Base-by-base conservation (phyloP, 2,113 vertebrate genomes). In the Synchiropus splendidus region DNA sequence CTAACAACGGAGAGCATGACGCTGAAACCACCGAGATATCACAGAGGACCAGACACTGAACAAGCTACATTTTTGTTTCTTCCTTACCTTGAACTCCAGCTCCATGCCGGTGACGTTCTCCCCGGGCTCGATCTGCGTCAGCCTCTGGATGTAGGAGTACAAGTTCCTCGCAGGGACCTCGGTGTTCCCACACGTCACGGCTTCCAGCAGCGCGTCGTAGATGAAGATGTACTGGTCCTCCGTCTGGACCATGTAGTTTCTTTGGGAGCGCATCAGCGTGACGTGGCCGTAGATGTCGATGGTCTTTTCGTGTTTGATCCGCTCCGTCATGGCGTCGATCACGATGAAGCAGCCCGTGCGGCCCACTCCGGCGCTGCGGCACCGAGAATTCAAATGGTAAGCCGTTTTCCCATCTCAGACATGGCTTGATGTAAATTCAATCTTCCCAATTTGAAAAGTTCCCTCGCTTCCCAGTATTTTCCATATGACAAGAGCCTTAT, bases 241-340 rank as follows among this genome's bases (percentile, higher is more conserved):
- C 12, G 94, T 98, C 70, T 98, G 94, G 72, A 98, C 94, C 94
- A 97, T 98, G 83, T 98, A 98, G 87, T 98, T 97, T 78, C 94
- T 88, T 84, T 98, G 92, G 12, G 94, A 92, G 83, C 94, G 90
- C 94, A 98, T 96, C 79, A 97, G 85, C 40, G 94, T 98, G 78
- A 96, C 94, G 51, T 97, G 94, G 63, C 95, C 95, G 72, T 98
- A 98, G 85, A 97, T 89, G 86, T 98, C 95, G 61, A 95, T 81
- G 76, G 91, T 87, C 83, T 96, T 97, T 85, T 98, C 95, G 53
- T 97, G 92, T 77, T 94, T 95, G 88, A 98, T 94, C 63, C 95
- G 88, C 81, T 98, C 95, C 64, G 90, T 78, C 94, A 97, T 98
- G 80, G 88, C 94, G 72, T 98, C 95, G 77, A 98, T 97, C 69